Base-by-base conservation (phyloP, 2,113 vertebrate species). In the Protobothrops flavoviridis region DNA sequence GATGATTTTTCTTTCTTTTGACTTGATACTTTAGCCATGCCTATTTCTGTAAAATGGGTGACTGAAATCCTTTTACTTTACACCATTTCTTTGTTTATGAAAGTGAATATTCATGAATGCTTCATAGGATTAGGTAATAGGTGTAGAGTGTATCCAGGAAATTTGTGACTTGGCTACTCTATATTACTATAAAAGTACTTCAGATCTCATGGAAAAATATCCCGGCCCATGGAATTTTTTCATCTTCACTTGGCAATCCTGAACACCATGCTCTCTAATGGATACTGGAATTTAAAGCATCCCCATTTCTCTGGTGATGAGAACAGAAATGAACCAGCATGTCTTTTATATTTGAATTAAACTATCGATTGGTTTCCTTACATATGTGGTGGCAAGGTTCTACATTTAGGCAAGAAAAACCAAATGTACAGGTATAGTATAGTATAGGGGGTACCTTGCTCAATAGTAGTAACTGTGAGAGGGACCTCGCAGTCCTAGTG, bases 251-350 rank as follows among this genome's bases (percentile, higher is more conserved):
- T 29, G 53, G 29, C 26, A 59, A 26, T 26, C 15, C 48, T 29
- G 50, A 21, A 0, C 4, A 26, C 55, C n/a, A 0, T 21, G 91
- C n/a, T 1, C 0, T 0, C 39, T 20, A 59, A 20, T 2, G n/a
- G 43, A 26, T 39, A 43, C 13, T 0, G 0, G 0, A 2, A 24
- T 52, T 90, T 96, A 48, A 91, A 88, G 4, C 20, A 33, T 39
- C 23, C 86, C 69, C 85, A 26, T 85, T 29, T 52, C 20, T 52
- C 26, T 53, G 29, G 7, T 43, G 85, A 52, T 20, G 50, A 48
- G 5, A 57, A 20, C 81, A 87, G 39, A 69, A 93, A 48, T 15
- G 24, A 95, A 21, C 12, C 74, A 61, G 26, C 12, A 0, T 55
- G 61, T 12, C 53, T 9, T 21, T 57, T 11, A 53, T 48, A 23